phyloP scores from a whole-genome alignment of 2,797 vertebrate genomes.

The Acanthornis magna region DNA sequence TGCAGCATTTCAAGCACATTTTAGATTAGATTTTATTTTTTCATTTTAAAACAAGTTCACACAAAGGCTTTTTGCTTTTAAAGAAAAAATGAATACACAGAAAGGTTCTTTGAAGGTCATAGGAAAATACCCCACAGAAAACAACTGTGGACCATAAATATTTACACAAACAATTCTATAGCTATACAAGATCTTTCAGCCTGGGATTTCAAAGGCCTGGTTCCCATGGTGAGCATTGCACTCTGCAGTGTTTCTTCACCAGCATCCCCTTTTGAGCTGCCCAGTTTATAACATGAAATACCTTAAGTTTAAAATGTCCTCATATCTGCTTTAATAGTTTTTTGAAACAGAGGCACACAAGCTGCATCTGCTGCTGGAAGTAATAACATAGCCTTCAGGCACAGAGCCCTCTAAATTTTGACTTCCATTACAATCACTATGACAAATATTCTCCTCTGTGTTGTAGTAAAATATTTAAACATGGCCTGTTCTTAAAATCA shows the following conservation, averaged over 20 bases:
- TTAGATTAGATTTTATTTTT: neutral
- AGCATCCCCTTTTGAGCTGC: neutral
- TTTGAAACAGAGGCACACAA: neutral
- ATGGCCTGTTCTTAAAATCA: neutral
- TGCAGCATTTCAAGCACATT: neutral
- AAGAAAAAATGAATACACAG: neutral
- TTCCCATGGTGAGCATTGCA: fast-evolving
- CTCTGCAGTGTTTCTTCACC: neutral
- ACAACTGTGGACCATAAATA: neutral
- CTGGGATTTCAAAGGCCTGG: neutral
- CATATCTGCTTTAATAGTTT: neutral
- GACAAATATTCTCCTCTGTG: neutral
- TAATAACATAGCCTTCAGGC: neutral
- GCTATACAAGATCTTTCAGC: neutral
- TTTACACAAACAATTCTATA: neutral
- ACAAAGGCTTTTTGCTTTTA: neutral
- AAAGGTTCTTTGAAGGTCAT: neutral
- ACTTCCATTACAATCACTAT: neutral
- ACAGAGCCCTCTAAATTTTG: neutral
- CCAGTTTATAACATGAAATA: neutral
- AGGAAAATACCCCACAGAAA: constrained; percentile 2
- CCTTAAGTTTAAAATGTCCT: neutral
- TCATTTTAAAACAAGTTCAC: neutral
- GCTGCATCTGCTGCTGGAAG: neutral
- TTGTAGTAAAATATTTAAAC: neutral